Percentiles rank a stretch among this genome's conserved stretches.
These are phyloP conservation scores for Xiphias gladius DNA, from an alignment of 2,113 vertebrate species.

Conservation along the genomic window DNA sequence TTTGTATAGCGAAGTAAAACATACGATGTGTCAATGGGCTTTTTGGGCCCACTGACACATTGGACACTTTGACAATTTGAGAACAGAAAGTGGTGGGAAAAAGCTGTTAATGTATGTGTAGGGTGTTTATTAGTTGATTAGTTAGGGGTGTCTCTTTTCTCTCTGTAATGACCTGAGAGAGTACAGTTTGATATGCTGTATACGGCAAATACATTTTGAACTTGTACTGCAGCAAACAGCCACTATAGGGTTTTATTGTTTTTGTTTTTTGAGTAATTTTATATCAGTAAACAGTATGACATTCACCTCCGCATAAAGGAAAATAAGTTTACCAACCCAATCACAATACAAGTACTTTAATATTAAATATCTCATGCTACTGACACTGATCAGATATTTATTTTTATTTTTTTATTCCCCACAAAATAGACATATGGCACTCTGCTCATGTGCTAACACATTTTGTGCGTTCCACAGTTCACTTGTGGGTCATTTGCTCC, in stretches of 20 bases:
- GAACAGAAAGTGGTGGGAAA: background rate
- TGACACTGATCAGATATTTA: background rate
- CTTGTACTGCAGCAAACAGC: background rate
- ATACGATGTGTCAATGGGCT: background rate
- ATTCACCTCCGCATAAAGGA: background rate
- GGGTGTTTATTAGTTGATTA: background rate
- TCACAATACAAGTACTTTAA: background rate
- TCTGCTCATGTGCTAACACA: background rate
- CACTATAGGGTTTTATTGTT: background rate
- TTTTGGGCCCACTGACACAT: background rate
- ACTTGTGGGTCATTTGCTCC: background rate
- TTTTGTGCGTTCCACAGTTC: background rate
- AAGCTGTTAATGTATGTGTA: background rate
- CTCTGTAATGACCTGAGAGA: background rate
- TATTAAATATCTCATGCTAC: background rate
- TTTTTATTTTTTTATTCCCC: background rate
- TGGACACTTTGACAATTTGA: background rate
- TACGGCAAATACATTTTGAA: background rate
- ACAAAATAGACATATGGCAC: too few species aligned
- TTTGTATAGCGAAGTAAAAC: background rate
- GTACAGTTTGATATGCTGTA: background rate
- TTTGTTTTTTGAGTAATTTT: background rate
- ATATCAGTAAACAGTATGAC: background rate
- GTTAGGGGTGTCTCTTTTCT: background rate
- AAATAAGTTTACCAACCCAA: background rate